A percentile compares a stretch with the other conserved stretches of the same genome.
Evolutionary conservation across 2,797 vertebrate genomes (phyloP).

Genomic region (Selene dorsalis): DNA sequence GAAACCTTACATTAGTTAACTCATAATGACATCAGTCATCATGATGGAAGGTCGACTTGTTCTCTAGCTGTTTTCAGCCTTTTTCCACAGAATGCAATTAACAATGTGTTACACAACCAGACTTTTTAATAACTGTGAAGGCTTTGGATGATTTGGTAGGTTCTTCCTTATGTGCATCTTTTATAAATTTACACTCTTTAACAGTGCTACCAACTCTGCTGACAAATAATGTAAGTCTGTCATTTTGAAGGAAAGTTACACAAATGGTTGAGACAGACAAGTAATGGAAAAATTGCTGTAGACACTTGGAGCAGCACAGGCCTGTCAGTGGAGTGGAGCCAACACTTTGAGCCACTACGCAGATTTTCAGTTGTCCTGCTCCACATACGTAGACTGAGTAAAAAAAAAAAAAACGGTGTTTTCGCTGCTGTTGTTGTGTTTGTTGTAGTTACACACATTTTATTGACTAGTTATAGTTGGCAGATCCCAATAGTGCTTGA

Average conservation of each 20-base stretch:
- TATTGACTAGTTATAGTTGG: not conserved
- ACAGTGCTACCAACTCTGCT: not conserved
- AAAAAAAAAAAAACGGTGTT: not conserved
- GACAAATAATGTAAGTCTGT: not conserved
- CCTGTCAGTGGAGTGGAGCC: no score
- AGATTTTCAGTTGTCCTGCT: slow-evolving; percentile 7
- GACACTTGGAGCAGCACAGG: not conserved
- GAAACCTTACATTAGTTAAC: slow-evolving; percentile 9
- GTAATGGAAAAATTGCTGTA: not conserved
- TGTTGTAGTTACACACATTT: not conserved
- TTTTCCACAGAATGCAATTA: slow-evolving; percentile 34
- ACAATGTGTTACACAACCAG: not conserved
- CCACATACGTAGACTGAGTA: not conserved
- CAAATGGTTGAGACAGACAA: slow-evolving; percentile 5
- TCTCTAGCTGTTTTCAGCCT: not conserved
- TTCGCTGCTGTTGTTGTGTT: not conserved
- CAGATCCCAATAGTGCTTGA: not conserved
- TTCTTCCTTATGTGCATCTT: not conserved
- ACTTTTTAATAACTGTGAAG: not conserved
- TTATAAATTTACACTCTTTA: not conserved
- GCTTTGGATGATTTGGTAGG: not conserved
- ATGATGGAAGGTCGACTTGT: slow-evolving; percentile 15
- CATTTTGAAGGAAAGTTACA: not conserved
- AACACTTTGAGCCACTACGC: not conserved
- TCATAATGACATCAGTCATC: slow-evolving; percentile 19